Evolutionary conservation across 2,797 vertebrate species (phyloP), one percentile per base, ranked within the genome.

Genomic region (Enteromius trimaculatus): DNA sequence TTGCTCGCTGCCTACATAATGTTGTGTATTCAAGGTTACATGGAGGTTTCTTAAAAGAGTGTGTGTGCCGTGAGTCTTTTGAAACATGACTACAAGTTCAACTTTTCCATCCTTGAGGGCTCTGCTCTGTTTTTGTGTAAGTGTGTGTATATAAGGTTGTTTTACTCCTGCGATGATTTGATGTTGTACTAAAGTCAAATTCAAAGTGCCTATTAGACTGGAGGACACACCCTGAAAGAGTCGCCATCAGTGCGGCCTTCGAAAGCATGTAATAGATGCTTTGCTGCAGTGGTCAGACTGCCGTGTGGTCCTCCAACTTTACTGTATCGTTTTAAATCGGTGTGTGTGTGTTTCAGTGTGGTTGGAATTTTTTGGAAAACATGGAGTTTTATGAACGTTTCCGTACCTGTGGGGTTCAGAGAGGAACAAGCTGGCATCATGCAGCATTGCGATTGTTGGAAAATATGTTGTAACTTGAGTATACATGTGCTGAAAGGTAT

Each of bases 91-190:
- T 81, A 69, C 81, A 81, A 80, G 78, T 76, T 75, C 42, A 64
- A 74, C 51, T 80, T 74, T 60, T 55, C 79, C 77, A 82, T 80
- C 81, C 85, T 86, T 88, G 86, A 87, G 49, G 16, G 14, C 14
- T 79, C 62, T 65, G 60, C 60, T 71, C 26, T 62, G 71, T 77
- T 62, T 60, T 29, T 47, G 16, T 51, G 62, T 51, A 44, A 26
- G 70, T 74, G 13, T 53, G 42, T 68, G 64, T 23, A 21, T 69
- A n/a, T 26, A 21, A 37, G 29, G 31, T 58, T 83, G 77, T 65
- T 84, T 71, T 55, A 76, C 77, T 72, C 62, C 31, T 62, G 5
- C 0, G 1, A 51, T 74, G 79, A 42, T 71, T 83, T 44, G 53
- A 60, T 77, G 77, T 64, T 79, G 37, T 69, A 81, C 58, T 78